Evolutionary conservation across 2,797 vertebrate species (phyloP).

Genomic region (Rhincodon typus): DNA sequence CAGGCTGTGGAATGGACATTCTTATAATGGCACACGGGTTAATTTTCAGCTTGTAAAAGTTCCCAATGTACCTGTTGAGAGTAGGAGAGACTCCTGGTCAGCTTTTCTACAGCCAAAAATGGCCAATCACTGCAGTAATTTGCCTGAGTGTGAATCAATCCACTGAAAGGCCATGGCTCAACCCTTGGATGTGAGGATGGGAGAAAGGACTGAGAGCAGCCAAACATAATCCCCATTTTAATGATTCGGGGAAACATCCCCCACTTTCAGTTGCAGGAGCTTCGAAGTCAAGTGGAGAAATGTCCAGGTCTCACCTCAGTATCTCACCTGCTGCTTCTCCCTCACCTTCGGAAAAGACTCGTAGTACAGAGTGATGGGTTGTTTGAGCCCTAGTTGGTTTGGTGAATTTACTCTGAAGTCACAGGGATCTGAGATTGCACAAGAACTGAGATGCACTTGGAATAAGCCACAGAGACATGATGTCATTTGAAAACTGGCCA

Average conservation of each 20-base stretch:
- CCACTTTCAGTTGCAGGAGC: background rate
- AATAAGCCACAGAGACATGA: background rate
- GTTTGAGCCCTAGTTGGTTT: background rate
- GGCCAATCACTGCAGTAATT: too few relatives aligned
- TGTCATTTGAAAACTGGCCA: background rate
- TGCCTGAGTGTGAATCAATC: too few relatives aligned
- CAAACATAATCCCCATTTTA: background rate
- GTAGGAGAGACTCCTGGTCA: too few relatives aligned
- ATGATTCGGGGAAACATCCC: background rate
- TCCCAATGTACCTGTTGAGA: too few relatives aligned
- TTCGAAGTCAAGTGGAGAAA: background rate
- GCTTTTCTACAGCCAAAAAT: too few relatives aligned
- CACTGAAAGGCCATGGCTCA: too few relatives aligned
- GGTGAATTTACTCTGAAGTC: background rate
- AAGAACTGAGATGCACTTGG: background rate
- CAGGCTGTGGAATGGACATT: too few relatives aligned
- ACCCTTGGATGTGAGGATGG: too few relatives aligned
- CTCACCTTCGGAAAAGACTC: background rate
- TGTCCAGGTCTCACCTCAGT: background rate
- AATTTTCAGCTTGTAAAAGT: too few relatives aligned
- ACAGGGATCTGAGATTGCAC: background rate
- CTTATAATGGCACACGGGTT: too few relatives aligned
- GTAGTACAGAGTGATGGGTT: background rate
- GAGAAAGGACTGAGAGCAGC: background rate
- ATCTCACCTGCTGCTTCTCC: background rate